Conservation (phyloP, 1,140 invertebrate genomes). For the Aphaenogaster floridana region DNA sequence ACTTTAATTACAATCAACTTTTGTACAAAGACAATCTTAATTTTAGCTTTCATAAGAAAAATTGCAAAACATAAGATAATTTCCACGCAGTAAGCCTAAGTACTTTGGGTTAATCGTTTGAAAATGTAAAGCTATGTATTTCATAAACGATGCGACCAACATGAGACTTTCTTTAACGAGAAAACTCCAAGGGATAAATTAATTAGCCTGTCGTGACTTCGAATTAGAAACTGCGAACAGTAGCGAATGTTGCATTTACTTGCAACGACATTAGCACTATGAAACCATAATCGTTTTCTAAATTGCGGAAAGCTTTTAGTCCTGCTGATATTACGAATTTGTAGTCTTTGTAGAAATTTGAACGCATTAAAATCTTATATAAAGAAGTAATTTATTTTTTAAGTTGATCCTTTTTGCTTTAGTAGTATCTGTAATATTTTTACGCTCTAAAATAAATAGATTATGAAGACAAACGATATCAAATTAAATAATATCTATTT, state of each 20-base stretch:
- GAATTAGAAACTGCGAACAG: conserved; percentile 23
- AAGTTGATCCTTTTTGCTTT: neutral
- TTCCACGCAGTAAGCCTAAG: neutral
- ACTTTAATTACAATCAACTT: conserved; percentile 6
- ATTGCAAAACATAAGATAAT: neutral
- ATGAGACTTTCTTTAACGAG: conserved; percentile 53
- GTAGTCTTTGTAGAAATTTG: conserved; percentile 15
- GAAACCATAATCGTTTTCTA: conserved; percentile 67
- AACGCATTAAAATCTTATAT: neutral
- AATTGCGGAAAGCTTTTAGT: conserved; percentile 73
- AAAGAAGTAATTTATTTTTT: neutral
- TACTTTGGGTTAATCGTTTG: conserved; percentile 24
- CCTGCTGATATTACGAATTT: conserved; percentile 40
- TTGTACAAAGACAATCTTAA: neutral
- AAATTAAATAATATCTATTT: neutral
- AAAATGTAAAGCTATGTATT: conserved; percentile 46
- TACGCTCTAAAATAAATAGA: neutral
- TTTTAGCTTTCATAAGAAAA: neutral
- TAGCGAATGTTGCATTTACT: conserved; percentile 33
- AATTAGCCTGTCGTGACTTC: conserved; percentile 66
- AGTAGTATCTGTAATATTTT: neutral
- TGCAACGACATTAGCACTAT: conserved; percentile 54
- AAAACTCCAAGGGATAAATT: conserved; percentile 67
- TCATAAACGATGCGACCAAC: neutral
- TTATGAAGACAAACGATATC: neutral